A percentile compares a stretch with the other conserved stretches of the same genome.
These are phyloP conservation scores for Clunio marinus DNA, from an alignment of 2,888 invertebrate genomes.

Conservation along the genomic window DNA sequence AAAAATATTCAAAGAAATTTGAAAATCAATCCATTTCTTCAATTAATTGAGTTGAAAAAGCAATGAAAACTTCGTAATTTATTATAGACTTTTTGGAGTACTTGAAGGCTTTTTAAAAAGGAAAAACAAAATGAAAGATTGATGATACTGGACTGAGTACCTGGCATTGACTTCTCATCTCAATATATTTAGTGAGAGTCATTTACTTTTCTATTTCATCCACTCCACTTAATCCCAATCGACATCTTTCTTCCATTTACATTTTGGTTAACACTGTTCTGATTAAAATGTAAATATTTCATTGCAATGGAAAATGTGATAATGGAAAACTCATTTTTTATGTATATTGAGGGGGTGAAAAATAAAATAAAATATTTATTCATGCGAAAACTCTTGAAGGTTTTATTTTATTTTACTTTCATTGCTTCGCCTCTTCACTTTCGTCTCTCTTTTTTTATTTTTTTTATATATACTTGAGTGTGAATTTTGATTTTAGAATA, in stretches of 20 bases:
- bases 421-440: not conserved
- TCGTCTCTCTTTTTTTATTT: not conserved
- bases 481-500: slow-evolving; percentile 6
- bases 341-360: slow-evolving; percentile 22
- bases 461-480: no score
- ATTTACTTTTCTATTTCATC: no score
- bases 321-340: slow-evolving; percentile 39
- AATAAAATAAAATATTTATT: slow-evolving; percentile 33
- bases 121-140: slow-evolving; percentile 7
- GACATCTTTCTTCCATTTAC: slow-evolving; percentile 38
- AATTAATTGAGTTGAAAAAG: no score
- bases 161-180: no score
- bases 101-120: not conserved
- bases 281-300: slow-evolving; percentile 39
- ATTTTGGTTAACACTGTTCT: not conserved
- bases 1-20: no score
- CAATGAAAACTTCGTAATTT: no score
- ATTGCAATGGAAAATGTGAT: slow-evolving; percentile 30
- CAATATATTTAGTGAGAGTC: no score
- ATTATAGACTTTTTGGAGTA: not conserved
- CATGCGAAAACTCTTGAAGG: slow-evolving; percentile 31
- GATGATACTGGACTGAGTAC: slow-evolving; percentile 18
- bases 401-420: not conserved
- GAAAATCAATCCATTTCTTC: no score
- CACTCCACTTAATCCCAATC: slow-evolving; percentile 23